phyloP scores from a whole-genome alignment of 2,888 invertebrate genomes.

The Xanthostigma xanthostigma region DNA sequence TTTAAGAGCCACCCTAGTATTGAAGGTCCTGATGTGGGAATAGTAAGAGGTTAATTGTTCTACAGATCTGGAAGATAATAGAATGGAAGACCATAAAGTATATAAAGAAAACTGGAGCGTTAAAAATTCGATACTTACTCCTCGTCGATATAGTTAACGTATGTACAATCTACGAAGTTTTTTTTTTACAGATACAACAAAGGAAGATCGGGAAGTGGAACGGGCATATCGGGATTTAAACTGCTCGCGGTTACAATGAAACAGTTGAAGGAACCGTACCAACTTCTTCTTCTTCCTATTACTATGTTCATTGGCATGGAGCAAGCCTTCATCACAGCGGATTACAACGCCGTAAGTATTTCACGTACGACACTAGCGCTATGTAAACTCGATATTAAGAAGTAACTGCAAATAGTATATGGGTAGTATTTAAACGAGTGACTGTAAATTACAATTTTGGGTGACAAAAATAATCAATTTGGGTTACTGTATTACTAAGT shows the following conservation, averaged over 20 bases:
- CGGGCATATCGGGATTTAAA: conserved; percentile 47
- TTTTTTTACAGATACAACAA: conserved; percentile 37
- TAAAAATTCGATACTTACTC: neutral
- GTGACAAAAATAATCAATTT: too few relatives aligned
- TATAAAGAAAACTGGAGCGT: neutral
- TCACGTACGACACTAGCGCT: neutral
- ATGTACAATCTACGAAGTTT: neutral
- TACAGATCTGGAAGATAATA: too few relatives aligned
- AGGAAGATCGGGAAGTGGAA: conserved; percentile 38
- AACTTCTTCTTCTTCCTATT: conserved; percentile 72
- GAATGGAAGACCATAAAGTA: neutral
- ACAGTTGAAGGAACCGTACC: conserved; percentile 61
- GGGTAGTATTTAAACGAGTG: too few relatives aligned
- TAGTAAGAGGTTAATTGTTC: too few relatives aligned
- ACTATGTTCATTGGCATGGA: conserved; percentile 90
- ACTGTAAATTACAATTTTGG: too few relatives aligned
- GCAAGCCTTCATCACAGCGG: conserved; percentile 81
- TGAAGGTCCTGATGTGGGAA: too few relatives aligned
- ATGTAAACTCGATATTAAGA: too few relatives aligned
- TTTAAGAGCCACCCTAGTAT: too few relatives aligned
- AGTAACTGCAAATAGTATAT: too few relatives aligned
- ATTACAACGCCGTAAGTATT: conserved; percentile 54
- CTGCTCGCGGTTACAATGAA: conserved; percentile 62
- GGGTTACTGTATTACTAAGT: too few relatives aligned
- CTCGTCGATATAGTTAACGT: neutral